phyloP scores from a whole-genome alignment of 2,797 vertebrate species.

The Ibycter americanus region DNA sequence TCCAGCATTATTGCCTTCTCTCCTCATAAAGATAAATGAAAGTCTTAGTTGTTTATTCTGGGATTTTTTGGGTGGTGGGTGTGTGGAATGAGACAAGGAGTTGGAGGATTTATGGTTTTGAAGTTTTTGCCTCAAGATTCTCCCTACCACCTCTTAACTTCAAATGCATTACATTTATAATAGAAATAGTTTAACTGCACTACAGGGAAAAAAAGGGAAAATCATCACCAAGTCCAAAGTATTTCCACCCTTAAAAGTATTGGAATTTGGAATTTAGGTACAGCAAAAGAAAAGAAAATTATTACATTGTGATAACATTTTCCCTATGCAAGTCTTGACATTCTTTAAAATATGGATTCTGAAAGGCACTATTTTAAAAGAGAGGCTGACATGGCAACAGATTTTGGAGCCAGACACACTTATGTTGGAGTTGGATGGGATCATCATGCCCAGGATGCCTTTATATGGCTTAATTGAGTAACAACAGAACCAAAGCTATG shows the following conservation, averaged over 20 bases:
- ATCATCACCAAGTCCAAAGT: neutral
- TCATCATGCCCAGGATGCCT: neutral
- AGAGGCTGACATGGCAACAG: neutral
- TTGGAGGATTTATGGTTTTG: neutral
- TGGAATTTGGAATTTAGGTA: neutral
- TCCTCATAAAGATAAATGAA: neutral
- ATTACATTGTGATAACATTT: neutral
- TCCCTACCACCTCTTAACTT: neutral
- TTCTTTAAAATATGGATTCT: neutral
- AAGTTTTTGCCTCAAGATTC: neutral
- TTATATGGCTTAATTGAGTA: neutral
- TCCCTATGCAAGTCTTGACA: neutral
- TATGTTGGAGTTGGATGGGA: neutral
- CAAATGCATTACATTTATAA: neutral
- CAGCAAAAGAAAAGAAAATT: neutral
- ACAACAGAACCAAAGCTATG: neutral
- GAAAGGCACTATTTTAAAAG: neutral
- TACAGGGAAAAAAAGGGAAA: neutral
- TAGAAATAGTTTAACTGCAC: neutral
- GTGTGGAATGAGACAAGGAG: neutral
- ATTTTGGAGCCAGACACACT: neutral
- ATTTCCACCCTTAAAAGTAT: neutral
- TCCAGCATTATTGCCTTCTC: neutral
- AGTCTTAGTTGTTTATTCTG: neutral
- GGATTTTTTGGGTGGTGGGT: neutral